A percentile compares a stretch with the other conserved stretches of the same genome.
Evolutionary conservation across 2,888 invertebrate genomes (phyloP).

Genomic region (Muscina levida): DNA sequence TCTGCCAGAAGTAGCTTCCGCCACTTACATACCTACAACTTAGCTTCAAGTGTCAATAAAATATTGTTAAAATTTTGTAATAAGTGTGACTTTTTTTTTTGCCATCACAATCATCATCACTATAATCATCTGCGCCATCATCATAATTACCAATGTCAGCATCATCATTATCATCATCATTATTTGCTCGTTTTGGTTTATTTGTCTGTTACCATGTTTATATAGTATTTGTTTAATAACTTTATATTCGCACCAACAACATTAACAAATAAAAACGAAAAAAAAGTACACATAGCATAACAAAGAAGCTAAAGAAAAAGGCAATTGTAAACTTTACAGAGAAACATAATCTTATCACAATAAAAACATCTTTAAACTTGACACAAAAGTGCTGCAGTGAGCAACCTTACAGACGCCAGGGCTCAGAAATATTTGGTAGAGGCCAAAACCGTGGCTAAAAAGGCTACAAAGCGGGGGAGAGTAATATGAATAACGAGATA

Average conservation of each 20-base stretch:
- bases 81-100: conserved; percentile 12
- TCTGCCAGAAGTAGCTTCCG: too few relatives aligned
- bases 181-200: not conserved
- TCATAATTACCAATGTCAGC: not conserved
- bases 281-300: not conserved
- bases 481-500: conserved; percentile 32
- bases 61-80: conserved; percentile 26
- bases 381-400: conserved; percentile 41
- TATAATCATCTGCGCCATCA: too few relatives aligned
- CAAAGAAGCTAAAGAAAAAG: not conserved
- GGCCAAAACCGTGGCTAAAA: too few relatives aligned
- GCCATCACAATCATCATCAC: too few relatives aligned
- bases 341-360: conserved; percentile 52
- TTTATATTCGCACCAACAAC: conserved; percentile 15
- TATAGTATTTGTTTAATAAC: conserved; percentile 17
- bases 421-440: too few relatives aligned
- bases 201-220: not conserved
- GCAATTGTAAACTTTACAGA: too few relatives aligned
- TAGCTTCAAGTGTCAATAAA: conserved; percentile 43
- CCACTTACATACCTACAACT: too few relatives aligned
- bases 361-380: conserved; percentile 63
- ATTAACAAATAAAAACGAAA: not conserved
- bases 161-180: too few relatives aligned
- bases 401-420: not conserved
- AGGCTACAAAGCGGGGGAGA: conserved; percentile 22